A percentile compares a stretch with the other conserved stretches of the same genome.
These are phyloP conservation scores for Vanacampus margaritifer DNA, from an alignment of 2,113 vertebrate genomes.

Conservation along the genomic window DNA sequence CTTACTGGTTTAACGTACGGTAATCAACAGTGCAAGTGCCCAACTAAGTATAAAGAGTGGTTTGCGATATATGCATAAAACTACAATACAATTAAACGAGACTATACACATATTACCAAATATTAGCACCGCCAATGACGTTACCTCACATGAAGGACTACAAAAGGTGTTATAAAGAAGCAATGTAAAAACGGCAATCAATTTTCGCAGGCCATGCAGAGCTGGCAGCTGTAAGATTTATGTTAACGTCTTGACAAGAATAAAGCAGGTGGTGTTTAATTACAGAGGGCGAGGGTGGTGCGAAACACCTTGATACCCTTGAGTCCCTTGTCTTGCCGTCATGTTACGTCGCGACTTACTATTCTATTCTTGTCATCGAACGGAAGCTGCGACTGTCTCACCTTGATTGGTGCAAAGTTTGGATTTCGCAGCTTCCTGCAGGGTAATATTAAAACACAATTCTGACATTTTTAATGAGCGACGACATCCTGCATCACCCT, in stretches of 20 bases:
- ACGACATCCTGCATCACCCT: not conserved
- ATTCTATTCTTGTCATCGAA: not conserved
- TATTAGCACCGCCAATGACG: not conserved
- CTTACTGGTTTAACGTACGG: too few relatives aligned
- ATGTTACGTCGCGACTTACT: not conserved
- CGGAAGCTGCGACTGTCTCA: not conserved
- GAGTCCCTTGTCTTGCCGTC: slow-evolving; percentile 16
- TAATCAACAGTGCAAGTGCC: too few relatives aligned
- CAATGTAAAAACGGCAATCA: not conserved
- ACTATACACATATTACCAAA: too few relatives aligned
- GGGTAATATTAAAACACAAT: not conserved
- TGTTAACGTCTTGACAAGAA: slow-evolving; percentile 26
- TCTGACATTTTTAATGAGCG: not conserved
- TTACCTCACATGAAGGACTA: not conserved
- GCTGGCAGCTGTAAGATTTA: slow-evolving; percentile 29
- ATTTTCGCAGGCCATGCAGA: not conserved
- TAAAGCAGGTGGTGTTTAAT: slow-evolving; percentile 53
- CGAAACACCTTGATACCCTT: slow-evolving; percentile 46
- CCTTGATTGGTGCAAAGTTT: not conserved
- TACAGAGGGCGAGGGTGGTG: slow-evolving; percentile 35
- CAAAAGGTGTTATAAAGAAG: not conserved
- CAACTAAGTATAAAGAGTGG: too few relatives aligned
- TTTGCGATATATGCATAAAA: too few relatives aligned
- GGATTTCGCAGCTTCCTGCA: not conserved
- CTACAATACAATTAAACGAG: too few relatives aligned